Evolutionary conservation across 2,888 invertebrate genomes (phyloP).

Genomic region (Macaria notata): DNA sequence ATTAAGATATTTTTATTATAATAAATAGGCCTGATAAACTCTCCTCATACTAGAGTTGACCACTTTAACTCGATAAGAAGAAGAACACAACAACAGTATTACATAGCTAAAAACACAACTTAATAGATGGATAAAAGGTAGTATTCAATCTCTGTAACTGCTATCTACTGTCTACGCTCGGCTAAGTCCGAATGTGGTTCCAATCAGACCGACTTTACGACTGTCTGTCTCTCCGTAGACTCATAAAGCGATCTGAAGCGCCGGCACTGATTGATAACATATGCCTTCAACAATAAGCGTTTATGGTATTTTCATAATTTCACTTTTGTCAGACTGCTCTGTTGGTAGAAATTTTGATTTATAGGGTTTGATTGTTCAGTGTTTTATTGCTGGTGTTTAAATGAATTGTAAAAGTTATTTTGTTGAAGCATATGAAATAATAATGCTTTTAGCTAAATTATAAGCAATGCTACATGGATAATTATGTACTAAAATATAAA

Average conservation of each 20-base stretch:
- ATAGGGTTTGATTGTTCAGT: conserved; percentile 7
- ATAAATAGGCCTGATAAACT: no score
- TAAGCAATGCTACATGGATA: no score
- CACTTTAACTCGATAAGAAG: no score
- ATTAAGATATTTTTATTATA: no score
- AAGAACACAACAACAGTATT: no score
- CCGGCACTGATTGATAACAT: conserved; percentile 74
- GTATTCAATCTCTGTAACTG: conserved; percentile 10
- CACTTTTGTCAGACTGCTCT: background rate
- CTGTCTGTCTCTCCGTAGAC: conserved; percentile 61
- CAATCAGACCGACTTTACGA: conserved; percentile 76
- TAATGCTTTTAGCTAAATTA: no score
- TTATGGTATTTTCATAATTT: conserved; percentile 35
- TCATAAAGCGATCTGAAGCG: conserved; percentile 67
- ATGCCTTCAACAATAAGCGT: conserved; percentile 51
- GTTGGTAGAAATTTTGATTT: conserved; percentile 10
- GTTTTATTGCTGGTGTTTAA: background rate
- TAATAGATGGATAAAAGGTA: no score
- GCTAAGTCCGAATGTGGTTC: conserved; percentile 69
- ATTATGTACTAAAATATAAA: no score
- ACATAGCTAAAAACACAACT: no score
- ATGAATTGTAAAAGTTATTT: no score
- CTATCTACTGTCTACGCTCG: conserved; percentile 40
- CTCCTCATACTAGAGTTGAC: no score
- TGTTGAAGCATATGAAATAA: no score